Percentiles rank a stretch among this genome's conserved stretches.
phyloP scores from a whole-genome alignment of 2,113 vertebrate genomes.

The Naja naja region DNA sequence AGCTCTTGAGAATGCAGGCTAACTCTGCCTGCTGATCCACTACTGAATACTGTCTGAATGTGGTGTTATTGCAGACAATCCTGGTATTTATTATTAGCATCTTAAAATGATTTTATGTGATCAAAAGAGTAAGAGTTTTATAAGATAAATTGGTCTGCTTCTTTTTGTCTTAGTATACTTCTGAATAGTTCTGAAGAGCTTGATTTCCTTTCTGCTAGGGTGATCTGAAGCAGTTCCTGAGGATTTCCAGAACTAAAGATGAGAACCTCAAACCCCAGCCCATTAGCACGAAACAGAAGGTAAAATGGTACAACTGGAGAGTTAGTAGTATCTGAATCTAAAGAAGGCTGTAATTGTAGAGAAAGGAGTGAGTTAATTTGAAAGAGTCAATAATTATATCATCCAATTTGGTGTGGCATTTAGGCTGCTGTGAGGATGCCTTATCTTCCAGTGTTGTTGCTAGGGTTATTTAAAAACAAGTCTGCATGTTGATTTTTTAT shows the following conservation, averaged over 20 bases:
- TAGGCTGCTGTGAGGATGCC: no score
- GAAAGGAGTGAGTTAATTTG: not conserved
- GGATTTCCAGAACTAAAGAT: constrained; percentile 93
- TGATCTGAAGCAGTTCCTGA: constrained; percentile 94
- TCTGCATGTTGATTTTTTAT: not conserved
- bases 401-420: not conserved
- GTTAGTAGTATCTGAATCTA: not conserved
- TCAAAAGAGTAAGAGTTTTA: not conserved
- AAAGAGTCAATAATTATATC: not conserved
- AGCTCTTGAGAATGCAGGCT: not conserved
- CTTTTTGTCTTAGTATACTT: not conserved
- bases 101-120: not conserved
- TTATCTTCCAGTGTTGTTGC: not conserved
- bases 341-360: not conserved
- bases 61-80: not conserved
- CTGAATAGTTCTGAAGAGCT: constrained; percentile 8
- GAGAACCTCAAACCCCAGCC: constrained; percentile 90
- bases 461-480: not conserved
- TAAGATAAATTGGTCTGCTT: not conserved
- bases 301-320: constrained; percentile 48
- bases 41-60: not conserved
- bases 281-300: constrained; percentile 94
- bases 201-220: constrained; percentile 71
- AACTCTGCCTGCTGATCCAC: not conserved
- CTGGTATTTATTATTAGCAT: not conserved